Percentiles rank a stretch among this genome's conserved stretches.
These are phyloP conservation scores for Chamaea fasciata DNA, from an alignment of 2,113 vertebrate species.

Conservation along the genomic window DNA sequence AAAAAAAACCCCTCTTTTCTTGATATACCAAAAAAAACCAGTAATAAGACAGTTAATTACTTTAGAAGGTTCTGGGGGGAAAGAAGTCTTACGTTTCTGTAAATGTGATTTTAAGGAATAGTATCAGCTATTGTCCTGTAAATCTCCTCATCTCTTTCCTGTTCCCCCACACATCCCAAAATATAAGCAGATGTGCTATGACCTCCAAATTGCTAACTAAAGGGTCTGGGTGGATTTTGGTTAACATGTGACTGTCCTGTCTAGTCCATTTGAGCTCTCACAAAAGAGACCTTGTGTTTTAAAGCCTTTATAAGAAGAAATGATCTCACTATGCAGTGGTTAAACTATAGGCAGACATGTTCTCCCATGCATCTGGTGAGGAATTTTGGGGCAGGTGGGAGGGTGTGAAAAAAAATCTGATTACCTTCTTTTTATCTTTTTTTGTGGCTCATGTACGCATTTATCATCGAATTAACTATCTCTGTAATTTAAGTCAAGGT, in stretches of 20 bases:
- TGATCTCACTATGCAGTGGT: not conserved
- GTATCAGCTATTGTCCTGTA: not conserved
- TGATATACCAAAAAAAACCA: not conserved
- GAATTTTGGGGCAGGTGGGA: not conserved
- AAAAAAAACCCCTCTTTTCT: not conserved
- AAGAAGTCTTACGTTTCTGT: accelerated
- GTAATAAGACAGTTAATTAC: not conserved
- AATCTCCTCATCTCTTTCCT: not conserved
- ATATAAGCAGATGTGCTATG: not conserved
- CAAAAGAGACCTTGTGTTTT: not conserved
- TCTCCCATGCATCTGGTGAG: not conserved
- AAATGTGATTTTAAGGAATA: not conserved
- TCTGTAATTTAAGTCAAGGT: not conserved
- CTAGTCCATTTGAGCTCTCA: not conserved
- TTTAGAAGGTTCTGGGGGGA: not conserved
- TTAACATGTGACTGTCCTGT: not conserved
- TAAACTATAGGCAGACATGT: not conserved
- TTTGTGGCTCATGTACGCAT: not conserved
- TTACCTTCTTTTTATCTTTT: not conserved
- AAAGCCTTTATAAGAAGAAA: not conserved
- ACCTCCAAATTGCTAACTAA: not conserved
- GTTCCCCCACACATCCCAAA: not conserved
- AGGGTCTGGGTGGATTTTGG: not conserved
- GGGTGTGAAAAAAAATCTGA: not conserved
- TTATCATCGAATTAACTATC: not conserved